A percentile compares a stretch with the other conserved stretches of the same genome.
Evolutionary conservation across 1,140 invertebrate species (phyloP).

Genomic region (Ceratina calcarata): DNA sequence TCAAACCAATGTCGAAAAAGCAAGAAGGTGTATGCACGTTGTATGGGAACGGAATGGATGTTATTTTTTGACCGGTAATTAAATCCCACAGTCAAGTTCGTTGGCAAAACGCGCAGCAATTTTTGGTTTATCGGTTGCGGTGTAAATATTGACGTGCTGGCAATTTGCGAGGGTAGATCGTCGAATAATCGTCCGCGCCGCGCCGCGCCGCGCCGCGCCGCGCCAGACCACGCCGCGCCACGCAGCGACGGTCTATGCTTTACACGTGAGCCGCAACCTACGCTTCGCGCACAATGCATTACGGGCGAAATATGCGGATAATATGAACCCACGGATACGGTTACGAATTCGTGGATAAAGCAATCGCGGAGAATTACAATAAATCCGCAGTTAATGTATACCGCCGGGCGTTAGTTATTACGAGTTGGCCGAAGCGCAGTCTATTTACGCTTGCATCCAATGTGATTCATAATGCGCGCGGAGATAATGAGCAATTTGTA

Average conservation of each 20-base stretch:
- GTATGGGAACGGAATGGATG: neutral
- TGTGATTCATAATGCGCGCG: slow-evolving; percentile 75
- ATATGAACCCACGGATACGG: slow-evolving; percentile 56
- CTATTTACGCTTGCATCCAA: slow-evolving; percentile 71
- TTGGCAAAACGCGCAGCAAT: neutral
- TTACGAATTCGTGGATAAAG: slow-evolving; percentile 74
- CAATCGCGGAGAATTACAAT: slow-evolving; percentile 79
- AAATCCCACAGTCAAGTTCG: neutral
- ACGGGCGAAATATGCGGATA: slow-evolving; percentile 64
- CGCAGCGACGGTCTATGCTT: slow-evolving; percentile 32
- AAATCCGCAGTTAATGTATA: slow-evolving; percentile 77
- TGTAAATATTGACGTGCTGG: slow-evolving; percentile 26
- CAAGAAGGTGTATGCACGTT: too few species aligned
- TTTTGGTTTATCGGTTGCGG: slow-evolving; percentile 2
- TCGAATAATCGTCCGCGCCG: slow-evolving; percentile 30
- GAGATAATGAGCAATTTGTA: slow-evolving; percentile 80
- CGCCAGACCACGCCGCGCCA: too few species aligned
- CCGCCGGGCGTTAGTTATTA: slow-evolving; percentile 74
- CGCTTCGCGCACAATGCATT: slow-evolving; percentile 60
- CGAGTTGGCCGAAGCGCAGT: slow-evolving; percentile 72
- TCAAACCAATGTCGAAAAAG: too few species aligned
- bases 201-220: neutral
- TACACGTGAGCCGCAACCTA: slow-evolving; percentile 57
- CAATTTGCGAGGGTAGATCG: slow-evolving; percentile 38
- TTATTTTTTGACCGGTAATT: slow-evolving; percentile 3